phyloP scores from a whole-genome alignment of 2,797 vertebrate genomes.

The Fundulus diaphanus region DNA sequence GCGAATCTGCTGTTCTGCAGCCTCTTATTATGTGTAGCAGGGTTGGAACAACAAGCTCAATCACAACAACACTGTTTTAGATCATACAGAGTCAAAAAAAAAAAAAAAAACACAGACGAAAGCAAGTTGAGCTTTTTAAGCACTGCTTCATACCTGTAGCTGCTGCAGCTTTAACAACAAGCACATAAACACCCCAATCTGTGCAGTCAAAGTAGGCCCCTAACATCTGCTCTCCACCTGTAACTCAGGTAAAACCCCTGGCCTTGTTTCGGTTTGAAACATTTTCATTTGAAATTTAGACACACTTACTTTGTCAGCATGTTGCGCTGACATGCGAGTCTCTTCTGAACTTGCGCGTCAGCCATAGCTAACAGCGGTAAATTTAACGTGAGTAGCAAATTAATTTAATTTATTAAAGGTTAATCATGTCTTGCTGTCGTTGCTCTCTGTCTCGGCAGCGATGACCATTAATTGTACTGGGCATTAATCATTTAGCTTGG shows the following conservation, averaged over 20 bases:
- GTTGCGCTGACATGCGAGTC: background rate
- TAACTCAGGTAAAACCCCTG: background rate
- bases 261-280: too few relatives aligned
- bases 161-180: constrained; percentile 32
- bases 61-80: constrained; percentile 25
- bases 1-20: constrained; percentile 20
- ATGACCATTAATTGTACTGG: background rate
- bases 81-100: background rate
- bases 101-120: too few relatives aligned
- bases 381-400: background rate
- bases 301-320: background rate
- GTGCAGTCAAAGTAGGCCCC: too few relatives aligned
- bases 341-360: too few relatives aligned
- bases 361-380: background rate
- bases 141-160: constrained; percentile 17
- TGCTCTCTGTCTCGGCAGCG: background rate
- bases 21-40: constrained; percentile 34
- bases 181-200: too few relatives aligned
- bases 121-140: background rate
- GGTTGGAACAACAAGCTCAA: constrained; percentile 20
- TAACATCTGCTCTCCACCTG: too few relatives aligned
- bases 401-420: constrained; percentile 1
- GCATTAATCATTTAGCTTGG: background rate
- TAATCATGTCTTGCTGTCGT: background rate
- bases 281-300: background rate